Percentiles rank a stretch among this genome's conserved stretches.
Conservation (phyloP, 2,797 vertebrate species). For the Phrynocephalus guinanensis region DNA sequence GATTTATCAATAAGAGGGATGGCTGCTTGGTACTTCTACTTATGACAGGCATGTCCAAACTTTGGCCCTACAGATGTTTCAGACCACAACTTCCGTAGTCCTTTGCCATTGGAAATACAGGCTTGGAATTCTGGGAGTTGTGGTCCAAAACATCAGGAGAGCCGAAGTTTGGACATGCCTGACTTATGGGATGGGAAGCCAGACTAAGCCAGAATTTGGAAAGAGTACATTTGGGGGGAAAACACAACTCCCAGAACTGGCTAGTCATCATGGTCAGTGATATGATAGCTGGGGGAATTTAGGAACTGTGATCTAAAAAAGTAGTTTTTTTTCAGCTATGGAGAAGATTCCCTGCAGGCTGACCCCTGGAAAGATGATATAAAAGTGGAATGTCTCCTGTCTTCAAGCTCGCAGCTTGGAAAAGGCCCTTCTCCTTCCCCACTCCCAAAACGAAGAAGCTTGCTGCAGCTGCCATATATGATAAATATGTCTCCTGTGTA, state of each 20-base stretch:
- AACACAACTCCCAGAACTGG: neutral
- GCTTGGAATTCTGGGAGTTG: too few species aligned
- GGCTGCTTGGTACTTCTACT: too few species aligned
- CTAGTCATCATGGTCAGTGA: neutral
- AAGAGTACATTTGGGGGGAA: too few species aligned
- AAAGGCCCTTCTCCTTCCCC: neutral
- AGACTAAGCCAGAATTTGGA: neutral
- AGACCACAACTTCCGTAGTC: too few species aligned
- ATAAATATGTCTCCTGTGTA: neutral
- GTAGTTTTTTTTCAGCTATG: neutral
- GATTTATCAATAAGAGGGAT: neutral
- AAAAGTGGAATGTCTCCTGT: neutral
- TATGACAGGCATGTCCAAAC: too few species aligned
- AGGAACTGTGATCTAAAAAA: neutral
- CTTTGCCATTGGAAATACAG: too few species aligned
- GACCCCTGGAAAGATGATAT: neutral
- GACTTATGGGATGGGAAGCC: neutral
- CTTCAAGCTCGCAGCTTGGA: neutral
- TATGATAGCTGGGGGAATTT: neutral
- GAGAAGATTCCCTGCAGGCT: neutral
- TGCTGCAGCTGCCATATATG: neutral
- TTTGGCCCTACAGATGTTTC: too few species aligned
- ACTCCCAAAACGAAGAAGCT: neutral
- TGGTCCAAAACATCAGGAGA: too few species aligned
- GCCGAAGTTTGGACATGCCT: too few species aligned